These are phyloP conservation scores for Ochropacha duplaris DNA, from an alignment of 2,888 invertebrate genomes.

Conservation along the genomic window DNA sequence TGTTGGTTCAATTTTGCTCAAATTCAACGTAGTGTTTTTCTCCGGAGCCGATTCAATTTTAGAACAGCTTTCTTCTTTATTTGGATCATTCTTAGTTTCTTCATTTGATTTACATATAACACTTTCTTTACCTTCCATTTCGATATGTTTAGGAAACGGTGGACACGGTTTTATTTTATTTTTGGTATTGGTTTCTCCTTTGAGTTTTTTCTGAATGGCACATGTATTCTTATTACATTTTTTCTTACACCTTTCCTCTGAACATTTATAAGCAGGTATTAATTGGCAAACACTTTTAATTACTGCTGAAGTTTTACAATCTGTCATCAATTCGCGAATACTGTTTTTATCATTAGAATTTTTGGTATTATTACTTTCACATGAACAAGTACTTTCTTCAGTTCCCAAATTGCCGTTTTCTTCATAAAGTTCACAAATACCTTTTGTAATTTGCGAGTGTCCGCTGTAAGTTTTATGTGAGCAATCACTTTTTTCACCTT, in stretches of 20 bases:
- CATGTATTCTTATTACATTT: too few relatives aligned
- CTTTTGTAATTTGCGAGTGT: background rate
- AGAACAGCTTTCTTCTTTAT: slow-evolving; percentile 6
- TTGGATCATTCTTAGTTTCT: background rate
- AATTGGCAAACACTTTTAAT: background rate
- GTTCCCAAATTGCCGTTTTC: background rate
- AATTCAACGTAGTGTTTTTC: background rate
- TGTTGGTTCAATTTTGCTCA: background rate
- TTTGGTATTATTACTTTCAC: background rate
- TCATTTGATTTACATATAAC: background rate
- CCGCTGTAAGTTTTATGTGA: background rate
- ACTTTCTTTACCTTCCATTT: background rate
- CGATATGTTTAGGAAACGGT: slow-evolving; percentile 7
- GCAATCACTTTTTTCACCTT: background rate
- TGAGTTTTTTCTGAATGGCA: too few relatives aligned
- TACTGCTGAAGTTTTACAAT: background rate
- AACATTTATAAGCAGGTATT: background rate
- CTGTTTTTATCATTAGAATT: background rate
- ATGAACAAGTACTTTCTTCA: background rate
- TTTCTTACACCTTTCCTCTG: too few relatives aligned
- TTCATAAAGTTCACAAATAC: background rate
- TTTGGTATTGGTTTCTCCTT: background rate
- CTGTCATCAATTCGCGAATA: background rate
- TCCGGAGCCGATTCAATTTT: background rate
- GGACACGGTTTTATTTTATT: slow-evolving; percentile 1